Base-by-base conservation (phyloP, 2,113 vertebrate species). In the Podiceps cristatus region DNA sequence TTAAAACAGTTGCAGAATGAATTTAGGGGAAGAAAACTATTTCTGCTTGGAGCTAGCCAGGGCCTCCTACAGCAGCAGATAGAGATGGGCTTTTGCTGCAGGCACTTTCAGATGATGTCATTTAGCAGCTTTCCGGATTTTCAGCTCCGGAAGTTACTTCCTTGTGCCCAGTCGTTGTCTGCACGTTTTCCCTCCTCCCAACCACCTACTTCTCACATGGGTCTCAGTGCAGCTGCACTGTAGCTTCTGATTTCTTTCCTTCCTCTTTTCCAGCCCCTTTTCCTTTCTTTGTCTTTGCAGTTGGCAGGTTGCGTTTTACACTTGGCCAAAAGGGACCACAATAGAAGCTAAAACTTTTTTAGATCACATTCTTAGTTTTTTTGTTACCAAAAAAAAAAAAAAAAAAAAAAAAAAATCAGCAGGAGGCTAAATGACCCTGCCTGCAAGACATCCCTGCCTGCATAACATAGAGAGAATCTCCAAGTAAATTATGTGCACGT, bases 281-380 rank as follows among this genome's bases (percentile, higher is more conserved):
- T 95, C 96, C 95, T 95, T 94, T 93, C 94, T 96, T 97, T 96
- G 95, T 97, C 78, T 95, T 90, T 60, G 59, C 5, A 2, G 20
- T 49, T 89, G 37, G 19, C 1, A 1, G 33, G 4, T 71, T 60
- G 27, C 8, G 4, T 83, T 95, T 90, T 69, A 44, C 20, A 2
- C 53, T 91, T 18, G 10, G 40, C 63, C 44, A 29, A 72, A 63
- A 67, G 25, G 28, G 20, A 72, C 24, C 29, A 40, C 42, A 66
- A 11, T 5, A 75, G 62, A 82, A 87, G 40, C 50, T 62, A 59
- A 73, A 92, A 58, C 18, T 88, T 53, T 29, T 9, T 73, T 64
- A 86, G 27, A 42, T 53, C 9, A 49, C 44, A 20, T 84, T 92
- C 15, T 68, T 62, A 53, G 2, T 7, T 73, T 81, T 81, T 63